Percentiles rank a stretch among this genome's conserved stretches.
These are phyloP conservation scores for Acleris literana DNA, from an alignment of 2,888 invertebrate species.

Conservation along the genomic window DNA sequence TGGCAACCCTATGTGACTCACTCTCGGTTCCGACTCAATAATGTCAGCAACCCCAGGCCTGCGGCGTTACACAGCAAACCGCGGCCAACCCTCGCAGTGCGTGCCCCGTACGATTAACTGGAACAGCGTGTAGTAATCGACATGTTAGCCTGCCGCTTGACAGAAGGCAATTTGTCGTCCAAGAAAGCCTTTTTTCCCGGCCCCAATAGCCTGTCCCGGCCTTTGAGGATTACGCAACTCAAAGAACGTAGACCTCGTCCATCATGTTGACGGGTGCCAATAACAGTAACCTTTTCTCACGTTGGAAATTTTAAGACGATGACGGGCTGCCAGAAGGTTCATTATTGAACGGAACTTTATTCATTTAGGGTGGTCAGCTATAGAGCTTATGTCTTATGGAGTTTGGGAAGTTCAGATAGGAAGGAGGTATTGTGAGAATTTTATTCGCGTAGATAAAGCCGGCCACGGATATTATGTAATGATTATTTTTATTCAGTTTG, in stretches of 20 bases:
- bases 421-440: too few species aligned
- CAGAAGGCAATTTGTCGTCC: constrained; percentile 55
- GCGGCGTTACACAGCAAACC: background rate
- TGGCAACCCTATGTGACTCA: too few species aligned
- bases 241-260: constrained; percentile 51
- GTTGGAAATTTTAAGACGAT: constrained; percentile 51
- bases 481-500: too few species aligned
- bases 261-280: constrained; percentile 72
- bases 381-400: constrained; percentile 2
- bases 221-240: constrained; percentile 32
- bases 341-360: constrained; percentile 35
- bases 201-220: constrained; percentile 44
- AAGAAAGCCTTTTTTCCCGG: constrained; percentile 47
- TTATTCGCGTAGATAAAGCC: too few species aligned
- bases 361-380: constrained; percentile 30
- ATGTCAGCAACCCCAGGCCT: background rate
- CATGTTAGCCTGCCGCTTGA: constrained; percentile 35
- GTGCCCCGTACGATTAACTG: constrained; percentile 26
- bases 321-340: constrained; percentile 43
- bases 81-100: constrained; percentile 3
- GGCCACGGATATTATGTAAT: too few species aligned
- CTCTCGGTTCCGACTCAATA: too few species aligned
- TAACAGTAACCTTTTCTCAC: constrained; percentile 66
- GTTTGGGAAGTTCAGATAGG: background rate
- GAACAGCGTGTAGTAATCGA: constrained; percentile 35